Evolutionary conservation across 2,888 invertebrate genomes (phyloP).

Genomic region (Halictus quadricinctus): DNA sequence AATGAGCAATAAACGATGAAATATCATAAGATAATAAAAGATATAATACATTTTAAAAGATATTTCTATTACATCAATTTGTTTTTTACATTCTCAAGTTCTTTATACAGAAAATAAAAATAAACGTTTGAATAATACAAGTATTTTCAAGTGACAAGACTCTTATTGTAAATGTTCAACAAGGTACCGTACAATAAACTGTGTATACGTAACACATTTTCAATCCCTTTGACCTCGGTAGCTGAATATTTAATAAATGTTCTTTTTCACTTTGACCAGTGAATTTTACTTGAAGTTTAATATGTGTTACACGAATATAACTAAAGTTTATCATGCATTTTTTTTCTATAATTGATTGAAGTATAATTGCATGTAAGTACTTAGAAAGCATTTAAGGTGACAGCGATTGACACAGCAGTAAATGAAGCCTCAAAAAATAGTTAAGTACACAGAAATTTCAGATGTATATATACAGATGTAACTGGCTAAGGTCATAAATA

Average conservation of each 20-base stretch:
- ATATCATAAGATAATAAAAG: not conserved
- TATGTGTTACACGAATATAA: constrained; percentile 65
- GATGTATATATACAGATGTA: not conserved
- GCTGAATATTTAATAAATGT: constrained; percentile 50
- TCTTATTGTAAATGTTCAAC: constrained; percentile 78
- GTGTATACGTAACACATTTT: constrained; percentile 77
- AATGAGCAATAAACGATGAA: constrained; percentile 5
- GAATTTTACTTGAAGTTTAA: constrained; percentile 53
- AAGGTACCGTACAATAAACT: constrained; percentile 79
- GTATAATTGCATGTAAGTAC: constrained; percentile 29
- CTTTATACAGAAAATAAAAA: constrained; percentile 15
- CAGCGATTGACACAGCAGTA: constrained; percentile 1
- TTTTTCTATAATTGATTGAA: constrained; percentile 17
- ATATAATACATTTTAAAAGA: constrained; percentile 13
- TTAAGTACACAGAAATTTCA: constrained; percentile 37
- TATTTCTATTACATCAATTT: constrained; percentile 27
- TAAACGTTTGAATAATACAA: constrained; percentile 37
- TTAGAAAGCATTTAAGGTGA: constrained; percentile 10
- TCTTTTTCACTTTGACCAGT: constrained; percentile 32
- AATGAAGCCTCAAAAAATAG: not conserved
- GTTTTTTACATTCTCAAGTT: constrained; percentile 34
- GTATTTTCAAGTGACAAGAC: constrained; percentile 61
- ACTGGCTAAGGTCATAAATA: constrained; percentile 22
- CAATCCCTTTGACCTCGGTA: constrained; percentile 62
- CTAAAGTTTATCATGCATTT: constrained; percentile 47